Conservation (phyloP, 2,113 vertebrate species). For the Pyrgilauda ruficollis region DNA sequence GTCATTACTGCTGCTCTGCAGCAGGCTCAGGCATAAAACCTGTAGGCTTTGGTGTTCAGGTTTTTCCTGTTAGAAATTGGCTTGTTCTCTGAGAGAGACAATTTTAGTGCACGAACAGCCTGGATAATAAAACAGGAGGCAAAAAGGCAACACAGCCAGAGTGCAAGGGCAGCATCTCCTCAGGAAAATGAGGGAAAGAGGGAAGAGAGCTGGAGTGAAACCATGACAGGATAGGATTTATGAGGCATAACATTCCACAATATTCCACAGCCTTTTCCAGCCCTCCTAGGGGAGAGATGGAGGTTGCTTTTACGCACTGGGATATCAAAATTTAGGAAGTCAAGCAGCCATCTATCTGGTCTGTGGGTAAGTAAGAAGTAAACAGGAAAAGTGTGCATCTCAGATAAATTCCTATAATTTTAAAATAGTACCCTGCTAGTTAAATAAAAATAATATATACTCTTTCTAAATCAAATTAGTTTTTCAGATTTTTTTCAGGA, state of each 20-base stretch:
- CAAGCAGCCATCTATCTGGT: neutral
- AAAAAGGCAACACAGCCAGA: neutral
- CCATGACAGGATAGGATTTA: neutral
- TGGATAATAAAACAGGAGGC: neutral
- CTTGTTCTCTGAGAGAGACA: neutral
- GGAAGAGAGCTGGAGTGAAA: neutral
- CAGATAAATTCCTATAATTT: neutral
- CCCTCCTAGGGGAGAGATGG: neutral
- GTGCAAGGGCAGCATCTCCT: neutral
- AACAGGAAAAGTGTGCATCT: neutral
- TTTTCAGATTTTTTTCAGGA: neutral
- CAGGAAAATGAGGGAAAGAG: neutral
- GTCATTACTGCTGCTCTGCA: neutral
- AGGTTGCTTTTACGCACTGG: neutral
- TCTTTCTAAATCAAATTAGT: neutral
- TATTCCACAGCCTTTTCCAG: neutral
- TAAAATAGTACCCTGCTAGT: neutral
- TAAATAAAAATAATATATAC: neutral
- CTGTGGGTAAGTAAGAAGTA: neutral
- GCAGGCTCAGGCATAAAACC: neutral
- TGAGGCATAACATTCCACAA: neutral
- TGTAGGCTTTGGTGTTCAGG: neutral
- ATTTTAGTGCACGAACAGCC: neutral
- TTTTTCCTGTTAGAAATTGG: neutral
- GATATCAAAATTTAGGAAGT: neutral